phyloP scores from a whole-genome alignment of 2,888 invertebrate species.

The Eremobia ochroleuca region DNA sequence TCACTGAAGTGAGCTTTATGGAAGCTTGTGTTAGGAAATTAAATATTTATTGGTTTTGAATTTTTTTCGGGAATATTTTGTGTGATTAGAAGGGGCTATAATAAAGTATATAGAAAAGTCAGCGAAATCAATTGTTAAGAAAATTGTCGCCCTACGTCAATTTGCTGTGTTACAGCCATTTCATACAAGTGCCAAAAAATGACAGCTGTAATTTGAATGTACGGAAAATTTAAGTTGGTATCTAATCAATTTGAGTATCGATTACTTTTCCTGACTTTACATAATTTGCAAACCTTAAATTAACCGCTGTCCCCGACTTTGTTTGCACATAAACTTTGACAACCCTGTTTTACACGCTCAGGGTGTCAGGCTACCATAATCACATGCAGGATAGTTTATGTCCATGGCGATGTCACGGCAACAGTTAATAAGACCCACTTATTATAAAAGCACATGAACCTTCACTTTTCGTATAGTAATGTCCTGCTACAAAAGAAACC shows the following conservation, averaged over 20 bases:
- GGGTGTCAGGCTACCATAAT: neutral
- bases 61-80: neutral
- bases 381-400: neutral
- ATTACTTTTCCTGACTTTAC: neutral
- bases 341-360: neutral
- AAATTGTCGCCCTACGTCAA: too few relatives aligned
- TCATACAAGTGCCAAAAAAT: neutral
- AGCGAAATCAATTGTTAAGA: too few relatives aligned
- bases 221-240: neutral
- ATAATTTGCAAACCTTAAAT: neutral
- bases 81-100: neutral
- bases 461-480: neutral
- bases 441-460: neutral
- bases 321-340: neutral
- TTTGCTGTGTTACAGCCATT: neutral
- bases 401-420: neutral
- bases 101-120: neutral
- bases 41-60: slow-evolving; percentile 59
- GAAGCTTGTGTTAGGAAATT: slow-evolving; percentile 53
- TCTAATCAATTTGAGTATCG: neutral
- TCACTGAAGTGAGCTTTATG: slow-evolving; percentile 64
- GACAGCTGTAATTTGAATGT: neutral
- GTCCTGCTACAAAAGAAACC: neutral
- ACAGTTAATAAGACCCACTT: too few relatives aligned
- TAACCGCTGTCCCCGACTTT: neutral